Base-by-base conservation (phyloP, 2,113 vertebrate species). In the Vanacampus margaritifer region DNA sequence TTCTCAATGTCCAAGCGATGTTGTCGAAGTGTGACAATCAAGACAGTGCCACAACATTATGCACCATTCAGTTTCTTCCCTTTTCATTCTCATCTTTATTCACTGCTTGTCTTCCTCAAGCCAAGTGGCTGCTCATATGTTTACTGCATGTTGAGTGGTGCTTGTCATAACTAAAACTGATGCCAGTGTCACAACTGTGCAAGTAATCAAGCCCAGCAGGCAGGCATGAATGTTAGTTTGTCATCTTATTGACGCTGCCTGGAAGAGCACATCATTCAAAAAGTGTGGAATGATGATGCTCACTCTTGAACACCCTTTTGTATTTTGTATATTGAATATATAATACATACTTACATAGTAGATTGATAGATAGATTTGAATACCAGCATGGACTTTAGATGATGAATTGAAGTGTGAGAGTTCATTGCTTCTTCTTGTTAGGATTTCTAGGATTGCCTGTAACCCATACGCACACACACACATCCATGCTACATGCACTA, bases 141-240 rank as follows among this genome's bases (percentile, higher is more conserved):
- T 51, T 28, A 54, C 66, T 76, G 57, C 67, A 6, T 70, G 65
- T 62, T 77, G 17, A 67, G 57, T 68, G 67, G 72, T 69, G 64
- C 75, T 71, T 83, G 80, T 87, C 75, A 77, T 66, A 53, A 67
- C 32, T 73, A 71, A 81, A 73, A 59, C 68, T 36, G 75, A 84
- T 64, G 37, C 79, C 84, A 83, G 82, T 82, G 75, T 69, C 64
- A 62, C 66, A 65, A 64, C 67, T 67, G 73, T 73, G 78, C 68
- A 56, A 69, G 62, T 73, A 75, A 85, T 73, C 81, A 82, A 69
- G 68, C 72, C 74, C 54, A 32, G 64, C 51, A 57, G 63, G 70
- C 72, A 73, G 64, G 41, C 66, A 57, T 68, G 67, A 64, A 56
- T 69, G 67, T 75, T 74, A 66, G 72, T 71, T 68, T 73, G 79